Evolutionary conservation across 2,113 vertebrate species (phyloP), one percentile per base, ranked within the genome.

Genomic region (Tor tambroides): DNA sequence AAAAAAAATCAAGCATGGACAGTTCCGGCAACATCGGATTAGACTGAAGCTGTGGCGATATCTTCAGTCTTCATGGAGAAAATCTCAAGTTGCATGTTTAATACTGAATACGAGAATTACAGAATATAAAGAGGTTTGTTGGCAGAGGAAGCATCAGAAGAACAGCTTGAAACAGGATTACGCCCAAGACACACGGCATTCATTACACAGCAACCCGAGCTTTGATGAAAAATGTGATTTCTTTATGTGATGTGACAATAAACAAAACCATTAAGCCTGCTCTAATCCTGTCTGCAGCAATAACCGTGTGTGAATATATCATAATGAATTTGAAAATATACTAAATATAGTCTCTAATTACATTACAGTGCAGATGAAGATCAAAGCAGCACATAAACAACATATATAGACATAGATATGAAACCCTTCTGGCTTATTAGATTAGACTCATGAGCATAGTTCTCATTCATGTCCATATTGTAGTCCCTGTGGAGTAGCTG

Each of bases 161-260:
- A 38, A 43, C 35, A 63, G 84, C 4, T 77, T 91, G 85, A 92
- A 90, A 91, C 67, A 78, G 90, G 91, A 92, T 93, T 92, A 93
- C 87, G 1, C 11, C 6, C 17, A 80, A 21, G 6, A n/a, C 69
- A 61, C 56, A 3, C n/a, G 9, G 11, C 8, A 38, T 59, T 59
- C 56, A 59, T n/a, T 59, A 59, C 59, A 61, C 23, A 26, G 3
- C 19, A 43, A 43, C 43, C 35, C n/a, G 21, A n/a, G 10, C 69
- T 72, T 72, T 41, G 32, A 72, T 72, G 49, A 11, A 43, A 41
- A n/a, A 23, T 41, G n/a, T 41, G 1, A 41, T 32, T 46, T 28
- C 38, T 63, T 10, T 23, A 41, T 38, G 54, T 26, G 26, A 61
- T 38, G 30, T 30, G 30, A 80, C 19, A 26, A 61, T 41, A 43